A percentile compares a stretch with the other conserved stretches of the same genome.
These are phyloP conservation scores for Aphelenchoides besseyi DNA, from an alignment of 1,140 invertebrate species.

Conservation along the genomic window DNA sequence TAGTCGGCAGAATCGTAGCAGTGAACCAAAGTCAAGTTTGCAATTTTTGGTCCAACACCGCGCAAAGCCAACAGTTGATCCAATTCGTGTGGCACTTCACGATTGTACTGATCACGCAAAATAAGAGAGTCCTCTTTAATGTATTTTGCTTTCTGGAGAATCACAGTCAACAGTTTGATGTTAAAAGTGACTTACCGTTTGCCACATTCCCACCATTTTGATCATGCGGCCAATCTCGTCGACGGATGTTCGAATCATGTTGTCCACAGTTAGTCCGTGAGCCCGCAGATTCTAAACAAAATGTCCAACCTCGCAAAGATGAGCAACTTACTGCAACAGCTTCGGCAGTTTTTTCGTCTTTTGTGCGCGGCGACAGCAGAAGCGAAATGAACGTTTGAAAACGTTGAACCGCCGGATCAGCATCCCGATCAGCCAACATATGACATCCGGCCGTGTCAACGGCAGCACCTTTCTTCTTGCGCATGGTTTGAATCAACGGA, in stretches of 20 bases:
- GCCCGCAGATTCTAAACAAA: conserved; percentile 36
- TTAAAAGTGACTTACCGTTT: conserved; percentile 19
- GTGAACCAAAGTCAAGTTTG: conserved; percentile 40
- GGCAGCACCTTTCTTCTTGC: conserved; percentile 1
- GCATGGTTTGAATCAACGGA: conserved; percentile 27
- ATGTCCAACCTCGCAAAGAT: conserved; percentile 18
- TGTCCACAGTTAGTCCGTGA: conserved; percentile 35
- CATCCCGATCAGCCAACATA: conserved; percentile 35
- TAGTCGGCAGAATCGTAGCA: conserved; percentile 36
- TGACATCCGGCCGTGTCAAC: conserved; percentile 44
- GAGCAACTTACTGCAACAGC: conserved; percentile 42
- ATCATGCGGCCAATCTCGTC: conserved; percentile 30
- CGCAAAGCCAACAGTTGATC: conserved; percentile 28
- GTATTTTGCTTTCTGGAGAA: conserved; percentile 43
- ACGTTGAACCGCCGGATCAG: conserved; percentile 41
- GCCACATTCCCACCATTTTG: conserved; percentile 38
- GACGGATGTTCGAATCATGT: conserved; percentile 24
- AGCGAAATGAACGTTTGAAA: conserved; percentile 45
- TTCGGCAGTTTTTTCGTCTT: conserved; percentile 38
- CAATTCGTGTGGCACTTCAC: conserved; percentile 43
- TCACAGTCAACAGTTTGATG: conserved; percentile 4
- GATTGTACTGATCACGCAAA: conserved; percentile 31
- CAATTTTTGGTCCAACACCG: conserved; percentile 51
- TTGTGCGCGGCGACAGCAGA: conserved; percentile 47
- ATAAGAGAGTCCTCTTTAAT: conserved; percentile 32